Conservation (phyloP, 64 coral and sea anemone genomes). For the Actinia equina region DNA sequence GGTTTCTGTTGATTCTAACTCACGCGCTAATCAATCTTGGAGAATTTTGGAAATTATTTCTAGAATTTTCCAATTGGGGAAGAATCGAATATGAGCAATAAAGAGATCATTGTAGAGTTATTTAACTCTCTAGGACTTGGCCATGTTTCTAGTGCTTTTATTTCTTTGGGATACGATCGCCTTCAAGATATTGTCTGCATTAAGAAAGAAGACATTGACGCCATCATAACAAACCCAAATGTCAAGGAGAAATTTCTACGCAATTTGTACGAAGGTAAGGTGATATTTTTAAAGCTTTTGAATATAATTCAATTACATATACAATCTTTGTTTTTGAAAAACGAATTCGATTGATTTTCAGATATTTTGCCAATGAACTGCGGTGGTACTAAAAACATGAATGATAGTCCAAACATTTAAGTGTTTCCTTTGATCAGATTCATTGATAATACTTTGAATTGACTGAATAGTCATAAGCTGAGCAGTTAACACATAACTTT, state of each 20-base stretch:
- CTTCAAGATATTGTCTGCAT: slow-evolving; percentile 3
- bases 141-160: neutral
- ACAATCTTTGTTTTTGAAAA: neutral
- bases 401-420: neutral
- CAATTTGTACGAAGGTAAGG: neutral
- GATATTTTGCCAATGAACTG: neutral
- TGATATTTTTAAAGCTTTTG: neutral
- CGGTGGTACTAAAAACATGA: neutral
- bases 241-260: neutral
- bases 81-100: neutral
- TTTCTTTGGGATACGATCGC: slow-evolving; percentile 2
- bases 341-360: neutral
- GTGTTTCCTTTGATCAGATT: neutral
- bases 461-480: too few relatives aligned
- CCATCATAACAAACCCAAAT: neutral
- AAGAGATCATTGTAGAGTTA: neutral
- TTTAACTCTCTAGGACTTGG: neutral
- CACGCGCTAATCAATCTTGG: neutral
- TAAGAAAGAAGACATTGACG: neutral
- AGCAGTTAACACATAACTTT: too few relatives aligned
- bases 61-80: neutral
- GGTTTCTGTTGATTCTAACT: neutral
- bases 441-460: neutral
- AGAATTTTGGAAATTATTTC: neutral
- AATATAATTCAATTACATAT: neutral